Evolutionary conservation across 2,888 invertebrate genomes (phyloP), one percentile per base, ranked within the genome.

Genomic region (Drosophila greeni): DNA sequence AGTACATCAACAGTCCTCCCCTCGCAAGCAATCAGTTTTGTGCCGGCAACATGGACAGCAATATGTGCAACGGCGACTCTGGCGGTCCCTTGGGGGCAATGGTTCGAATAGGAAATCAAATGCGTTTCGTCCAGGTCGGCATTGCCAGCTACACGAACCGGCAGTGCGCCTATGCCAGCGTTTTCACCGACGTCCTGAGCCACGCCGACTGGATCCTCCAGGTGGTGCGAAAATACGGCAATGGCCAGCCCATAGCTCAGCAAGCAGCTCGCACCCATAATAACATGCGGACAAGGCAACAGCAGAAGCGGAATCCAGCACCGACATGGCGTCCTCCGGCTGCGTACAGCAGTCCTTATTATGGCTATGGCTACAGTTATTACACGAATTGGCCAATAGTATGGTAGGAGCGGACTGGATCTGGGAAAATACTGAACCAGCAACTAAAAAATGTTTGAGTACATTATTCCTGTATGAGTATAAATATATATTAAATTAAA

Each of bases 91-190:
- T 49, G 49, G 49, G 49, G 1, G 5, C 23, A 5, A 7, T 34
- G 12, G 23, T 49, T n/a, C n/a, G 1, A 5, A 12, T 33, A 12
- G 23, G n/a, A 3, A 34, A 34, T 1, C 7, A 6, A 7, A 12
- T 0, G 8, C 49, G 34, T 5, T 49, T 49, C n/a, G 1, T 24
- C 3, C 49, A 49, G 34, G 5, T 49, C 5, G 49, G 49, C n/a
- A 34, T 49, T 11, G 33, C 49, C 49, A 49, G 45, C 45, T 47
- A n/a, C n/a, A 34, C 49, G 23, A 49, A 34, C 23, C 6, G 2
- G 5, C 20, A 24, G 12, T 49, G 49, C 11, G 18, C n/a, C 33
- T 7, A 34, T 23, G 34, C 49, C 34, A 49, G 34, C 7, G 49
- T 34, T 5, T 49, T 34, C n/a, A 49, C 49, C 5, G 34, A 49